Evolutionary conservation across 1,140 invertebrate species (phyloP).

Genomic region (Pteromalus puparum): DNA sequence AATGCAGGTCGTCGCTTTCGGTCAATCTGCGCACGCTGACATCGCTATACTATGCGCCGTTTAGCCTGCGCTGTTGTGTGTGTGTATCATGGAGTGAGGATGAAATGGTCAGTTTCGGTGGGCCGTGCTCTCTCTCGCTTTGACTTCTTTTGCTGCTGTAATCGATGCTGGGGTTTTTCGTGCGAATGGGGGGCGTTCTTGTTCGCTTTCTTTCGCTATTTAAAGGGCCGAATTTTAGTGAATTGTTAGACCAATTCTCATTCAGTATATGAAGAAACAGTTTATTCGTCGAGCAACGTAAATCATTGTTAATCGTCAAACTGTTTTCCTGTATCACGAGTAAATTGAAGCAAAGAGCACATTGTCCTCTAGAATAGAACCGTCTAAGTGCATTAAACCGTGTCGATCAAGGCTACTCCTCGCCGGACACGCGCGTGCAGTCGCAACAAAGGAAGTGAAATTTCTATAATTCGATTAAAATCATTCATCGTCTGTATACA

Average conservation of each 20-base stretch:
- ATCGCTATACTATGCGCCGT: too few relatives aligned
- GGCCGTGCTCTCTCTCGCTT: background rate
- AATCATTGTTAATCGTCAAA: background rate
- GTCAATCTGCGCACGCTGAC: too few relatives aligned
- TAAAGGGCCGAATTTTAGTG: too few relatives aligned
- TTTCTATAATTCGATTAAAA: slow-evolving; percentile 45
- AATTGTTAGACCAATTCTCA: too few relatives aligned
- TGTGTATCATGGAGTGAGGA: background rate
- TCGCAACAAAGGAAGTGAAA: slow-evolving; percentile 6
- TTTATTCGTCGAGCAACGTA: too few relatives aligned
- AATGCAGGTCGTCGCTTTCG: slow-evolving; percentile 29
- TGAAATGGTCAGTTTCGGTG: background rate
- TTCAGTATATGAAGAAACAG: too few relatives aligned
- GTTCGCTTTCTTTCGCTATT: background rate
- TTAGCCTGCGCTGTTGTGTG: too few relatives aligned
- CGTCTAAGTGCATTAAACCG: slow-evolving; percentile 25
- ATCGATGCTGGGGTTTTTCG: too few relatives aligned
- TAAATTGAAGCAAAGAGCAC: background rate
- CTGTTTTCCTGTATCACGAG: background rate
- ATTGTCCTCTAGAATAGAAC: background rate
- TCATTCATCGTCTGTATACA: background rate
- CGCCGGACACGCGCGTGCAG: background rate
- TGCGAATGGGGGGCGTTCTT: too few relatives aligned
- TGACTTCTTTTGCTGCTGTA: too few relatives aligned
- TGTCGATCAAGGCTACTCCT: background rate